These are phyloP conservation scores for Steinernema hermaphroditum DNA, from an alignment of 2,888 invertebrate genomes.

Conservation along the genomic window DNA sequence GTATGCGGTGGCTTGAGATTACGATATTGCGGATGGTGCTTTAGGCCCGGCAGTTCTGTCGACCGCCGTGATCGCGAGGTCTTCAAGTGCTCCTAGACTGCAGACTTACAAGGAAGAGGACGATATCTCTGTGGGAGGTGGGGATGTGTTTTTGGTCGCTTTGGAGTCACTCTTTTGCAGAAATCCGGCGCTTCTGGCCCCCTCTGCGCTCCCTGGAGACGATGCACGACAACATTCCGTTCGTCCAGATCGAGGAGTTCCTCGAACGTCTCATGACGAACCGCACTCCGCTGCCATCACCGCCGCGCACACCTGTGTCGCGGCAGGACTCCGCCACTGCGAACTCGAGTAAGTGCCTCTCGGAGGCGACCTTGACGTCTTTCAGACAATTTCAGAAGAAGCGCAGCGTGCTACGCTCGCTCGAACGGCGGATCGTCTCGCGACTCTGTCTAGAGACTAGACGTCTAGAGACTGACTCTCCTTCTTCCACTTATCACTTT, in stretches of 20 bases:
- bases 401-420: background rate
- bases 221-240: slow-evolving; percentile 90
- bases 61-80: slow-evolving; percentile 68
- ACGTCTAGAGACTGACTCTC: too few relatives aligned
- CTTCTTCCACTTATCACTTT: too few relatives aligned
- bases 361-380: background rate
- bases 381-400: slow-evolving; percentile 10
- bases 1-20: slow-evolving; percentile 40
- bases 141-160: background rate
- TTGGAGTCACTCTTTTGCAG: slow-evolving; percentile 41
- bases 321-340: slow-evolving; percentile 11
- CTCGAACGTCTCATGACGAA: slow-evolving; percentile 82
- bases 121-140: slow-evolving; percentile 56
- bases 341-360: background rate
- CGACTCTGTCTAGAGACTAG: slow-evolving; percentile 3
- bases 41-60: slow-evolving; percentile 62
- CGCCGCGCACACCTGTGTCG: slow-evolving; percentile 67
- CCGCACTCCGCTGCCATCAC: slow-evolving; percentile 73
- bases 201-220: slow-evolving; percentile 95
- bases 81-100: slow-evolving; percentile 67
- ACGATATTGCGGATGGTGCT: slow-evolving; percentile 35
- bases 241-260: slow-evolving; percentile 86
- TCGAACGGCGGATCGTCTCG: slow-evolving; percentile 29
- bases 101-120: slow-evolving; percentile 62
- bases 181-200: slow-evolving; percentile 75